Percentiles rank a stretch among this genome's conserved stretches.
Conservation (phyloP, 2,888 invertebrate species). For the Kryphioiulus occultus region DNA sequence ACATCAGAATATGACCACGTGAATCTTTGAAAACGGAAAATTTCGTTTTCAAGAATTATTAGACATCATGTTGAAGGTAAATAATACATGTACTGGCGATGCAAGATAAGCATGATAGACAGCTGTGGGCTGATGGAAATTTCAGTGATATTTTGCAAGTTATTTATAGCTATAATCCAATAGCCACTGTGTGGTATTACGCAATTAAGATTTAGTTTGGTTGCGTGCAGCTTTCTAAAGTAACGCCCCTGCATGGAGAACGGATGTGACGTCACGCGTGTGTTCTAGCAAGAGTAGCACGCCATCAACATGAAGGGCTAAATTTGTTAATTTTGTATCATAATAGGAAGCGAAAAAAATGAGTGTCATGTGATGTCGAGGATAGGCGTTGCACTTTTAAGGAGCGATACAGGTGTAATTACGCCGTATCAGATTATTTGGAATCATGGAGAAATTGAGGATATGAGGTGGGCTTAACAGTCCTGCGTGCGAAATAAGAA, state of each 20-base stretch:
- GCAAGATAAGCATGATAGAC: too few species aligned
- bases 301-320: background rate
- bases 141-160: background rate
- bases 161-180: background rate
- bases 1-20: too few species aligned
- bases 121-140: background rate
- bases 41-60: too few species aligned
- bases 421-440: background rate
- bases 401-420: background rate
- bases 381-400: constrained; percentile 9
- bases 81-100: too few species aligned
- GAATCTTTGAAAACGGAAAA: too few species aligned
- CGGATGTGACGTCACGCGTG: background rate
- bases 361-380: background rate
- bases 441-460: background rate
- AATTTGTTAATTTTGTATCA: background rate
- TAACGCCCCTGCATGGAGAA: background rate
- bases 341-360: background rate
- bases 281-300: background rate
- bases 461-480: background rate
- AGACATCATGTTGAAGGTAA: too few species aligned
- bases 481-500: background rate
- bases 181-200: background rate
- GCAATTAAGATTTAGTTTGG: background rate
- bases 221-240: background rate